A percentile compares a stretch with the other conserved stretches of the same genome.
Conservation (phyloP, 2,888 invertebrate species). For the Hypercompe scribonia region DNA sequence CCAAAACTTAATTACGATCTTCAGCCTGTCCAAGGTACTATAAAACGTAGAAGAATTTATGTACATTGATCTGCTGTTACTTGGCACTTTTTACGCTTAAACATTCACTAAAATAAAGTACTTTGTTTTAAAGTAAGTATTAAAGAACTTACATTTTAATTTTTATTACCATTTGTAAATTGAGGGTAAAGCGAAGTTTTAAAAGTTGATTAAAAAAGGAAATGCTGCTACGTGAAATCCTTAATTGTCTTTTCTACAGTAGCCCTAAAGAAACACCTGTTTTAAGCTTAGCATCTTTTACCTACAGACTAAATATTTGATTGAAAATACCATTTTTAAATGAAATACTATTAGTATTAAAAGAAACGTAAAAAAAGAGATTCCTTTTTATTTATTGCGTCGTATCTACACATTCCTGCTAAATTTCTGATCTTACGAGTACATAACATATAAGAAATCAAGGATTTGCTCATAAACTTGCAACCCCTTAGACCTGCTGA, state of each 20-base stretch:
- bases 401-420: background rate
- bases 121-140: no score
- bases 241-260: background rate
- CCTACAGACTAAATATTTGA: background rate
- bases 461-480: background rate
- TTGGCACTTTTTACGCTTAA: background rate
- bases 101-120: background rate
- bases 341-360: background rate
- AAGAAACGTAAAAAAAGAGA: background rate
- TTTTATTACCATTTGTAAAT: background rate
- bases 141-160: background rate
- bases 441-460: background rate
- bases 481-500: background rate
- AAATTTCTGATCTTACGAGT: background rate
- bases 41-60: background rate
- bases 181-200: background rate
- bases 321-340: background rate
- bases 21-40: background rate
- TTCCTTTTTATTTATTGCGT: background rate
- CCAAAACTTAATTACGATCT: background rate
- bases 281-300: background rate
- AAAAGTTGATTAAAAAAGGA: background rate
- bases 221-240: background rate
- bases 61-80: background rate
- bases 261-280: background rate